phyloP scores from a whole-genome alignment of 2,797 vertebrate genomes.

The Cyprinodon diabolis region DNA sequence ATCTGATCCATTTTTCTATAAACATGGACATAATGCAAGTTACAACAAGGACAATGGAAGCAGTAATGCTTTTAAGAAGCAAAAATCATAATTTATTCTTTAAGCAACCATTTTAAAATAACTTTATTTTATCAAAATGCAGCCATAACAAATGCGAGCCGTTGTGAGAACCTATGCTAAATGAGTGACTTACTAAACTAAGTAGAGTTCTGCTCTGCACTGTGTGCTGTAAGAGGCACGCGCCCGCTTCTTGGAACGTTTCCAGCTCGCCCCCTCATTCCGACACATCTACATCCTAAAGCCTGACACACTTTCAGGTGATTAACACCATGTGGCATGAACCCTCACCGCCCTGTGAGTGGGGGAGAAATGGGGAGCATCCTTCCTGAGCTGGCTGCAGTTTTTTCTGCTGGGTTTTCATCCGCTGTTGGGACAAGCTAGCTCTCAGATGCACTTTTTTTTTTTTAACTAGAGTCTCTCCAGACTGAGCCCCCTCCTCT shows the following conservation, averaged over 20 bases:
- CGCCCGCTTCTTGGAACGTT: slow-evolving; percentile 53
- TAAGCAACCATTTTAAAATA: neutral
- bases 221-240: slow-evolving; percentile 31
- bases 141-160: neutral
- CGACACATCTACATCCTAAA: slow-evolving; percentile 60
- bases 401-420: slow-evolving; percentile 74
- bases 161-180: neutral
- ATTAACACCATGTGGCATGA: slow-evolving; percentile 62
- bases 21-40: neutral
- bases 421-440: slow-evolving; percentile 45
- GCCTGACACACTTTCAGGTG: slow-evolving; percentile 57
- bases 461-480: slow-evolving; percentile 27
- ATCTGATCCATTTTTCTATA: neutral
- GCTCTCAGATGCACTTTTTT: slow-evolving; percentile 18
- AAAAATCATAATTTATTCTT: neutral
- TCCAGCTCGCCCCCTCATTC: slow-evolving; percentile 41
- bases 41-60: neutral
- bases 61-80: neutral
- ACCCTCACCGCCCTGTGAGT: slow-evolving; percentile 43
- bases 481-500: slow-evolving; percentile 65
- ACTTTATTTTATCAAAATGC: neutral
- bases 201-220: neutral
- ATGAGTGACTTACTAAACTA: neutral
- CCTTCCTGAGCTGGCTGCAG: slow-evolving; percentile 74
- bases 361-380: slow-evolving; percentile 53